phyloP scores from a whole-genome alignment of 2,113 vertebrate genomes.

The Crotophaga sulcirostris region DNA sequence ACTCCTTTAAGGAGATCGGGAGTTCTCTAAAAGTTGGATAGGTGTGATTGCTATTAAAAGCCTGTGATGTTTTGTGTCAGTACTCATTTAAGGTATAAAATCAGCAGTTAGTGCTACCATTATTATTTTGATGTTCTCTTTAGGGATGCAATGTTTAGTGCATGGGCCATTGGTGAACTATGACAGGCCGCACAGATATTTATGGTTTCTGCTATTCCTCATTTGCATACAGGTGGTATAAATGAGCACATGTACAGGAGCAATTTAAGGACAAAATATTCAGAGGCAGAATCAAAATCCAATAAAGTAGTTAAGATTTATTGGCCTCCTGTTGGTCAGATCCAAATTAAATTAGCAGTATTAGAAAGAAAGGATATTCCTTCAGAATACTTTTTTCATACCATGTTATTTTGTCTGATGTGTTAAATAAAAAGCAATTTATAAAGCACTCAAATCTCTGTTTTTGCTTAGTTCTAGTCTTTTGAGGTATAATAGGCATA shows the following conservation, averaged over 20 bases:
- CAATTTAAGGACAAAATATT: background rate
- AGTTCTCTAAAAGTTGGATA: background rate
- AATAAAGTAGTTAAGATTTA: background rate
- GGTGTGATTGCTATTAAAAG: background rate
- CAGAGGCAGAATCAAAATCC: background rate
- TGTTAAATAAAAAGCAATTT: background rate
- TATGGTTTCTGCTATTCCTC: background rate
- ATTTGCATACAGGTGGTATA: background rate
- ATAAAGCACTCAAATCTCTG: background rate
- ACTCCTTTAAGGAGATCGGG: background rate
- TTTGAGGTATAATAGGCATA: background rate
- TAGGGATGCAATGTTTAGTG: background rate
- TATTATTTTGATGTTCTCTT: background rate
- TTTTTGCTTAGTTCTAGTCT: background rate
- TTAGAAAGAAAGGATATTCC: background rate
- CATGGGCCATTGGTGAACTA: background rate
- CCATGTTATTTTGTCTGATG: background rate
- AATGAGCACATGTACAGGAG: background rate
- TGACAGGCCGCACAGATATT: background rate
- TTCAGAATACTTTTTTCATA: background rate
- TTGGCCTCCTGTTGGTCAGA: background rate
- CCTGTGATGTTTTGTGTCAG: background rate
- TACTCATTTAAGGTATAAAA: background rate
- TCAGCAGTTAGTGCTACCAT: background rate
- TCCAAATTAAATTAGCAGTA: background rate